Conservation (phyloP, 2,797 vertebrate genomes). For the Sphenopsis melanotis region DNA sequence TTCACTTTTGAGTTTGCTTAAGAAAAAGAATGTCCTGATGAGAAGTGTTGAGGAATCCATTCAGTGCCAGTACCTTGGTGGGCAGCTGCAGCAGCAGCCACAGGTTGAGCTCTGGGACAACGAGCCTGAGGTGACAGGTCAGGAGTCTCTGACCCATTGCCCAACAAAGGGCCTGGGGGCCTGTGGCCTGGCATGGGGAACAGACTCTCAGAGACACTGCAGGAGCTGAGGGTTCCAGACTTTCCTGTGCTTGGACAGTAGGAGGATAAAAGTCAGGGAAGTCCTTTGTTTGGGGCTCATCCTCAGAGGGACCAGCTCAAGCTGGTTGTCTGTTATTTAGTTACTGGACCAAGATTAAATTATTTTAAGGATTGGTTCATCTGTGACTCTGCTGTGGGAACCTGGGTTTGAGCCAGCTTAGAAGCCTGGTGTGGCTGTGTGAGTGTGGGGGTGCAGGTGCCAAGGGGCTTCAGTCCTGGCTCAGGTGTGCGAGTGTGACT, state of each 20-base stretch:
- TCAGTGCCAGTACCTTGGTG: accelerated
- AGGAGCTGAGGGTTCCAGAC: neutral
- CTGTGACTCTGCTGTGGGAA: neutral
- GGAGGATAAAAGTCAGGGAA: neutral
- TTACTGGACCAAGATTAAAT: neutral
- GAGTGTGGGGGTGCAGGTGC: neutral
- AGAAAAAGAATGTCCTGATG: neutral
- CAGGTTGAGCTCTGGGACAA: neutral
- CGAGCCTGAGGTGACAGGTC: accelerated
- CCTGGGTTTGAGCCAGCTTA: neutral
- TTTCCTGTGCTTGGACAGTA: accelerated
- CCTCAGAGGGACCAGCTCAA: neutral
- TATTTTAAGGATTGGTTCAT: neutral
- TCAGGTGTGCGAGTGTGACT: accelerated
- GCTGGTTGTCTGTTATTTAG: neutral
- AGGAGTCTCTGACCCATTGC: neutral
- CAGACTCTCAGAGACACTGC: neutral
- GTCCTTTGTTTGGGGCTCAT: accelerated
- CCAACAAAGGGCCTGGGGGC: neutral
- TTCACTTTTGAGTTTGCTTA: neutral
- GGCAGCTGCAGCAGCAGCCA: accelerated
- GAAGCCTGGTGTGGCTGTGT: neutral
- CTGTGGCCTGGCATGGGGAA: neutral
- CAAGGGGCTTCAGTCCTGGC: accelerated
- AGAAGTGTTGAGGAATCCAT: neutral